These are phyloP conservation scores for Ageneiosus marmoratus DNA, from an alignment of 2,113 vertebrate genomes.

Conservation along the genomic window DNA sequence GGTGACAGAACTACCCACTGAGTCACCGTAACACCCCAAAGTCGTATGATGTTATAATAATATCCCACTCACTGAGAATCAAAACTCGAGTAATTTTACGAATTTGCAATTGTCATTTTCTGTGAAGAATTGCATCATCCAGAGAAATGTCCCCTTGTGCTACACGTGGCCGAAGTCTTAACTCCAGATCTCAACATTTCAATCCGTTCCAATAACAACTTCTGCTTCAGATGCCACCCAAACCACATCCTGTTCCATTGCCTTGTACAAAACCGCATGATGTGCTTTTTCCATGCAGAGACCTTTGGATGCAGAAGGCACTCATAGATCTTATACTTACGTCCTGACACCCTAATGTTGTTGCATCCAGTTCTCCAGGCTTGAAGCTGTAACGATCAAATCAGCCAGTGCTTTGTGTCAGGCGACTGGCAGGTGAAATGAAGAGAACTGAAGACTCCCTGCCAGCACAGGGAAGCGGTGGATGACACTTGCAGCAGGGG, in stretches of 20 bases:
- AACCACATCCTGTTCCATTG: slow-evolving; percentile 20
- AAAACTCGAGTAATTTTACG: neutral
- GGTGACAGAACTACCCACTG: neutral
- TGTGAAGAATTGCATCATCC: neutral
- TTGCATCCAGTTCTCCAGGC: neutral
- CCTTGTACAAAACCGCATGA: neutral
- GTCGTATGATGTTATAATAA: neutral
- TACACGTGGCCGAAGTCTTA: neutral
- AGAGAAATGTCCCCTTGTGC: neutral
- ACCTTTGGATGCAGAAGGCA: neutral
- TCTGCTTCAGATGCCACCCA: neutral
- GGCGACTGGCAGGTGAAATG: slow-evolving; percentile 22
- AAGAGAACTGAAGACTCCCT: slow-evolving; percentile 34
- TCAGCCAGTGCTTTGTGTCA: neutral
- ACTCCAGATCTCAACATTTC: slow-evolving; percentile 16
- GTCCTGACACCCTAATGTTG: neutral
- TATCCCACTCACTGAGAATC: neutral
- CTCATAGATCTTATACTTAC: neutral
- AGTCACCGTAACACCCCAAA: no score
- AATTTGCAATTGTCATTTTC: neutral
- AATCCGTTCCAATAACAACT: neutral
- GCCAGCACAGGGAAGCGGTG: slow-evolving; percentile 44
- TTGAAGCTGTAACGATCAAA: neutral
- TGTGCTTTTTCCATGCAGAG: neutral
- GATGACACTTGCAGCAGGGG: slow-evolving; percentile 42